Conservation (phyloP, 1,140 invertebrate species). For the Caenorhabditis remanei region DNA sequence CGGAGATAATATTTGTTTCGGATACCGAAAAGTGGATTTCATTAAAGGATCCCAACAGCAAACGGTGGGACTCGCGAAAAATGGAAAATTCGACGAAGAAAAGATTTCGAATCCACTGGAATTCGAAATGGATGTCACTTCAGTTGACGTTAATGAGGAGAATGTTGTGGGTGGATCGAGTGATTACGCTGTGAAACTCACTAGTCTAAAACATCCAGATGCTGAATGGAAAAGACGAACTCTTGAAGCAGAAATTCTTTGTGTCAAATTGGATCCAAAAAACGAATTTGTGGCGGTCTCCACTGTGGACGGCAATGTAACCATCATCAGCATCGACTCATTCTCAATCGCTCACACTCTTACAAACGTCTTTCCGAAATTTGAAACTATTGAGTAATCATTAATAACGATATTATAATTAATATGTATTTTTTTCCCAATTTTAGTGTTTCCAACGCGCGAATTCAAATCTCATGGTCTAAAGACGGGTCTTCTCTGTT, state of each 20-base stretch:
- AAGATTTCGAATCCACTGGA: neutral
- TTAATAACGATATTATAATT: no score
- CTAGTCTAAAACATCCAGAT: neutral
- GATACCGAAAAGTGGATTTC: slow-evolving; percentile 29
- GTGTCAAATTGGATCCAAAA: slow-evolving; percentile 2
- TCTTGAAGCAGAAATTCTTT: slow-evolving; percentile 14
- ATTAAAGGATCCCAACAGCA: slow-evolving; percentile 25
- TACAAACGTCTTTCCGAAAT: slow-evolving; percentile 7
- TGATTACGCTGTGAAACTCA: slow-evolving; percentile 13
- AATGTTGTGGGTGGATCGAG: neutral
- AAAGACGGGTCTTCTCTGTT: slow-evolving; percentile 2
- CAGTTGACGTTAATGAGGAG: slow-evolving; percentile 2
- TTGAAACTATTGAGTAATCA: slow-evolving; percentile 32
- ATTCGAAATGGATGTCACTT: slow-evolving; percentile 26
- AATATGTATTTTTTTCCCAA: no score
- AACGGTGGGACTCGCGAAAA: slow-evolving; percentile 2
- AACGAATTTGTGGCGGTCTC: slow-evolving; percentile 22
- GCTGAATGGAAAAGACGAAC: neutral
- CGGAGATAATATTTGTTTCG: slow-evolving; percentile 5
- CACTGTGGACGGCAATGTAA: slow-evolving; percentile 24
- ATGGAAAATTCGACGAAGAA: neutral
- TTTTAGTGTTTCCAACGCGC: slow-evolving; percentile 3
- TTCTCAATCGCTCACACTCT: neutral
- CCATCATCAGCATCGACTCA: neutral
- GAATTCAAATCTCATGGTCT: slow-evolving; percentile 19